These are phyloP conservation scores for Sesamia inferens DNA, from an alignment of 2,888 invertebrate species.

Conservation along the genomic window DNA sequence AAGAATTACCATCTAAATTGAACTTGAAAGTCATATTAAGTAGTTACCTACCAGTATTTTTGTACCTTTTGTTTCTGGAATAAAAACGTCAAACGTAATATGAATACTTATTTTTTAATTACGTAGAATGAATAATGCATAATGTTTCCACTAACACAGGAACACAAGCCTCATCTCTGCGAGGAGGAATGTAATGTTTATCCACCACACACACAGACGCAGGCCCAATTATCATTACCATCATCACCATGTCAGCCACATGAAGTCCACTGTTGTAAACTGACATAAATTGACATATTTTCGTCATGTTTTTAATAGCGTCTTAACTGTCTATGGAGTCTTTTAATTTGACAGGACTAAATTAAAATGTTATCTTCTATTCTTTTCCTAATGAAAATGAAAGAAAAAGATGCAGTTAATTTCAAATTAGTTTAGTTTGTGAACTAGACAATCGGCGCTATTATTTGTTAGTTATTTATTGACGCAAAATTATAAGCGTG, in stretches of 20 bases:
- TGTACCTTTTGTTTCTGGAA: background rate
- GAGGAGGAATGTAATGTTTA: background rate
- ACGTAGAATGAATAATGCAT: no score
- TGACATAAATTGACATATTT: no score
- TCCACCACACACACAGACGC: background rate
- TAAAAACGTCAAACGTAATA: slow-evolving; percentile 1
- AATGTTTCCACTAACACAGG: background rate
- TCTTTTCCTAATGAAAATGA: no score
- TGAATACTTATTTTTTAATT: background rate
- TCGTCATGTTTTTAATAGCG: no score
- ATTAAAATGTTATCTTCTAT: no score
- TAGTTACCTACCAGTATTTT: background rate
- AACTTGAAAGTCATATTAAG: slow-evolving; percentile 13
- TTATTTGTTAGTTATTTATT: background rate
- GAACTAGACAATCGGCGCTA: no score
- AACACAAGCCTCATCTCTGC: background rate
- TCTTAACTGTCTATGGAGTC: no score
- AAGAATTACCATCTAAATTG: slow-evolving; percentile 25
- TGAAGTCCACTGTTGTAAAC: no score
- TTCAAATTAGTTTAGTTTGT: no score
- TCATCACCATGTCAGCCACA: no score
- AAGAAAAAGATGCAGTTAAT: no score
- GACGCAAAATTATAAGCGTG: background rate
- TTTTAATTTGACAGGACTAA: no score
- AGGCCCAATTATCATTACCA: background rate